Percentiles rank a stretch among this genome's conserved stretches.
phyloP scores from a whole-genome alignment of 1,140 invertebrate genomes.

The Drosophila grimshawi region DNA sequence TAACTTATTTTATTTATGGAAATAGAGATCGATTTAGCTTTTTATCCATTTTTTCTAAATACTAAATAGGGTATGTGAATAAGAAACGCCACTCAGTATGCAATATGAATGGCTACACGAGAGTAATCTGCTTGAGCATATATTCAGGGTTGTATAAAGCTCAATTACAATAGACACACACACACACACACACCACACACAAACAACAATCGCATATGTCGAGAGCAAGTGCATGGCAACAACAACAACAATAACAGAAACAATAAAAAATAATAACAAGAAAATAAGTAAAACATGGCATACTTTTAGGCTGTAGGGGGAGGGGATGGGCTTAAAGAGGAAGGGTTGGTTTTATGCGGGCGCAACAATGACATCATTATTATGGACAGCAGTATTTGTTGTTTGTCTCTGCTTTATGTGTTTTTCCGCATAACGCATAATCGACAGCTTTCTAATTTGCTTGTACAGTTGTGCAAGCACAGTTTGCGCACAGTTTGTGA shows the following conservation, averaged over 20 bases:
- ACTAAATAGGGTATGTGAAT: neutral
- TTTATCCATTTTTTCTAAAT: neutral
- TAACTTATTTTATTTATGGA: too few species aligned
- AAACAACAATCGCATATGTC: neutral
- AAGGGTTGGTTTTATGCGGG: constrained; percentile 9
- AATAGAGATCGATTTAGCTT: too few species aligned
- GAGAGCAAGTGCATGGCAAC: constrained; percentile 28
- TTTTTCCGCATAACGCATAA: constrained; percentile 5
- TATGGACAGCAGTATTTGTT: constrained; percentile 42
- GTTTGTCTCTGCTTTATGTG: neutral
- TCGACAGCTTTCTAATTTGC: neutral
- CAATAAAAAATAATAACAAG: constrained; percentile 1
- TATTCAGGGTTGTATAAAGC: constrained; percentile 34
- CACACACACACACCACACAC: constrained; percentile 3
- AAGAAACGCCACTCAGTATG: neutral
- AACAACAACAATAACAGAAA: constrained; percentile 23
- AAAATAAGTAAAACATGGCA: constrained; percentile 35
- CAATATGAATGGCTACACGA: neutral
- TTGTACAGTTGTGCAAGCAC: constrained; percentile 33
- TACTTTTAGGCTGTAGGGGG: constrained; percentile 35
- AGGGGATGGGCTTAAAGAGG: constrained; percentile 2
- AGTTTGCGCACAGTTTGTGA: constrained; percentile 6
- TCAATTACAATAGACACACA: constrained; percentile 27
- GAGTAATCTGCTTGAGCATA: constrained; percentile 21
- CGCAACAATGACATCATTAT: constrained; percentile 69